These are phyloP conservation scores for Burhinus bistriatus DNA, from an alignment of 2,113 vertebrate species.

Conservation along the genomic window DNA sequence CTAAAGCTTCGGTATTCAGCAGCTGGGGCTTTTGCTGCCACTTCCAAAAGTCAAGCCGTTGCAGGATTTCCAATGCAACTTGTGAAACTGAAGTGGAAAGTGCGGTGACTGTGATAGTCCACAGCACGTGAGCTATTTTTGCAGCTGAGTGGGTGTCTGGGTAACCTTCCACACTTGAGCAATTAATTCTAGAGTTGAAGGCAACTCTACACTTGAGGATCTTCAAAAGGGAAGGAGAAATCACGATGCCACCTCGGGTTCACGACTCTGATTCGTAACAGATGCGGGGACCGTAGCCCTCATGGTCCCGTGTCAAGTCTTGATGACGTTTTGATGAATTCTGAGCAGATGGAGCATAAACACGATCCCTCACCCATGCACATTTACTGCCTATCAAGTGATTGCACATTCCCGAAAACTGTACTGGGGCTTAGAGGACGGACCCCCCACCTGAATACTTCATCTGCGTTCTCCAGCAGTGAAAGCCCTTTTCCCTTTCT, in stretches of 20 bases:
- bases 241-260: slow-evolving; percentile 33
- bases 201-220: slow-evolving; percentile 42
- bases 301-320: background rate
- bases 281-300: slow-evolving; percentile 26
- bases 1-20: background rate
- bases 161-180: slow-evolving; percentile 14
- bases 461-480: background rate
- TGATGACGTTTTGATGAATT: slow-evolving; percentile 54
- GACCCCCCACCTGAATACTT: background rate
- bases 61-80: background rate
- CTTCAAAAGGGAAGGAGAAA: slow-evolving; percentile 62
- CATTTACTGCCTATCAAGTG: background rate
- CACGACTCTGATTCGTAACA: slow-evolving; percentile 40
- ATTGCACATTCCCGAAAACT: background rate
- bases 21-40: background rate
- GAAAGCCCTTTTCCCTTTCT: background rate
- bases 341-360: slow-evolving; percentile 59
- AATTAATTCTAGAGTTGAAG: slow-evolving; percentile 60
- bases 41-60: background rate
- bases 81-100: background rate
- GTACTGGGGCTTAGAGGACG: background rate
- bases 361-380: slow-evolving; percentile 8
- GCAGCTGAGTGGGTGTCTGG: slow-evolving; percentile 20
- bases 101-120: background rate
- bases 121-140: background rate